Evolutionary conservation across 2,113 vertebrate genomes (phyloP), one percentile per base, ranked within the genome.

Genomic region (Zosterops borbonicus): DNA sequence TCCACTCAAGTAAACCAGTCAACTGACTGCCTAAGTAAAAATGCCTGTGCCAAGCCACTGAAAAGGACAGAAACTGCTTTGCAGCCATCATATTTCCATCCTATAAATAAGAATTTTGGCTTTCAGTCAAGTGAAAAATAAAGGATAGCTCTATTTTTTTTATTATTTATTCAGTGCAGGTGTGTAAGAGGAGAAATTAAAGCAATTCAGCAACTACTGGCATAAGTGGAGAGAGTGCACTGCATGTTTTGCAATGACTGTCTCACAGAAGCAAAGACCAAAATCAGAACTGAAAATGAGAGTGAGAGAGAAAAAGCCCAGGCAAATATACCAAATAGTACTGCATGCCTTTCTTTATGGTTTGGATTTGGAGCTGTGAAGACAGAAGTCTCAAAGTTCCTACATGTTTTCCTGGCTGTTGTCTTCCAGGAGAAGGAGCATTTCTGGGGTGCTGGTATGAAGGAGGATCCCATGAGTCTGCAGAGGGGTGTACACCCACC

Each of bases 201-300:
- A 87, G 53, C 22, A 56, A 28, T 69, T 75, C 46, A 59, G 68
- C 80, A 64, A 76, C 60, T 82, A 52, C 41, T 83, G 87, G 31
- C 25, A 14, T 58, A 62, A 90, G 15, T 17, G 15, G 64, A 80
- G 59, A 71, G 59, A 64, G 9, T 33, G 22, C n/a, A 41, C 29
- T 78, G 37, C 75, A 80, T 79, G 44, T 89, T 86, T 94, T 94
- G 83, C 73, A 64, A 71, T 92, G 68, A 78, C 73, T 89, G 62
- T 56, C 83, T 82, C 73, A 78, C 11, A 68, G 83, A 52, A 87
- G 73, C 44, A 35, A 92, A 77, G 33, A 68, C 19, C 79, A 92
- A 97, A 92, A 94, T 41, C 15, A 27, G 94, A 96, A 96, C 65
- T 91, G 80, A 96, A 96, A 95, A 70, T n/a, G 52, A 59, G 52